These are phyloP conservation scores for Anhinga anhinga DNA, from an alignment of 2,113 vertebrate species.

Conservation along the genomic window DNA sequence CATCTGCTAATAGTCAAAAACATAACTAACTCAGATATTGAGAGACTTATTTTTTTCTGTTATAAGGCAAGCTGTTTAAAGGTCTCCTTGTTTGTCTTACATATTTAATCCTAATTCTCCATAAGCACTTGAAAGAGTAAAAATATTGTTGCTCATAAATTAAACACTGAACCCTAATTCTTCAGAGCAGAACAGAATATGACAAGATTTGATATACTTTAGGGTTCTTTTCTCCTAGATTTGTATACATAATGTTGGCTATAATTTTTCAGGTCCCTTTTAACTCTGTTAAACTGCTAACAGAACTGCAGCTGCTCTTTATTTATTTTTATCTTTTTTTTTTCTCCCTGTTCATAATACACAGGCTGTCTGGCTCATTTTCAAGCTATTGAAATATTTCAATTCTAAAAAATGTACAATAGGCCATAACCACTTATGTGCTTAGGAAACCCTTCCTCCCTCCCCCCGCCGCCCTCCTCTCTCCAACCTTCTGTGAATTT, in stretches of 20 bases:
- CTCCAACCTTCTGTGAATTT: not conserved
- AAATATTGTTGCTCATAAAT: not conserved
- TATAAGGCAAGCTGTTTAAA: not conserved
- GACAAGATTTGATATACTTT: not conserved
- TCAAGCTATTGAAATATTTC: constrained; percentile 48
- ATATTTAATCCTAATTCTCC: not conserved
- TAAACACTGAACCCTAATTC: not conserved
- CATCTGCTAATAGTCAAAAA: not conserved
- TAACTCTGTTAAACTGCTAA: constrained; percentile 11
- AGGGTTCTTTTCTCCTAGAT: not conserved
- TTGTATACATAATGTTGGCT: not conserved
- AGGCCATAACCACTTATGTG: constrained; percentile 3
- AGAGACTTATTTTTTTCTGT: not conserved
- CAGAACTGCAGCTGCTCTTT: constrained; percentile 35
- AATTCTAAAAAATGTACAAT: constrained; percentile 18
- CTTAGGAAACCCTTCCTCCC: not conserved
- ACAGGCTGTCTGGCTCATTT: constrained; percentile 36
- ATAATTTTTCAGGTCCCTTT: constrained; percentile 41
- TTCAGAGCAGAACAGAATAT: not conserved
- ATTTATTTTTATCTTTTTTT: constrained; percentile 25
- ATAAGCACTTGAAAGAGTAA: not conserved
- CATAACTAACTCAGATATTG: not conserved
- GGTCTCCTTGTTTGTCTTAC: not conserved
- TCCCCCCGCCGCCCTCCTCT: not conserved
- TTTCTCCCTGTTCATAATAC: not conserved